Evolutionary conservation across 2,888 invertebrate genomes (phyloP).

Genomic region (Pheosia tremula): DNA sequence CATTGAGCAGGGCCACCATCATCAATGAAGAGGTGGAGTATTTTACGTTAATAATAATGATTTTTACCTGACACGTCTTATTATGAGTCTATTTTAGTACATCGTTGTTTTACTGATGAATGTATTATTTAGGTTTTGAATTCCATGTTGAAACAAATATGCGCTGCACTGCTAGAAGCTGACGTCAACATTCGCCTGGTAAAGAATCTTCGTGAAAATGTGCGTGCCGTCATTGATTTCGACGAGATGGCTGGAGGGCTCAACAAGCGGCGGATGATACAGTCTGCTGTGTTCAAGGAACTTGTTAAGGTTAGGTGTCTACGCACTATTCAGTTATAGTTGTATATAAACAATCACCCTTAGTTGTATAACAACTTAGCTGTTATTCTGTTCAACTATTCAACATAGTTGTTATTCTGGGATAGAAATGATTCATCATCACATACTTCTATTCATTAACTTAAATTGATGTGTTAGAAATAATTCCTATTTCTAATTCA

Average conservation of each 20-base stretch:
- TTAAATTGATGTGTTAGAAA: no score
- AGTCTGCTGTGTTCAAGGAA: constrained; percentile 99
- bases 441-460: no score
- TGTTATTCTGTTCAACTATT: no score
- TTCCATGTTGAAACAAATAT: constrained; percentile 99
- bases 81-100: background rate
- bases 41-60: constrained; percentile 1
- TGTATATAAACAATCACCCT: background rate
- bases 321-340: background rate
- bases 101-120: background rate
- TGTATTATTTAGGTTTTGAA: constrained; percentile 92
- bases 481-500: no score
- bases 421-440: no score
- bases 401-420: no score
- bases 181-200: constrained; percentile 98
- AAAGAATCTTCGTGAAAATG: constrained; percentile 98
- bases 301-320: constrained; percentile 91
- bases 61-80: background rate
- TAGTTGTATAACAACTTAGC: no score
- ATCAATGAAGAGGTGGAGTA: constrained; percentile 96
- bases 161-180: constrained; percentile 98
- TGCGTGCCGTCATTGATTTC: constrained; percentile 98
- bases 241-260: constrained; percentile 99
- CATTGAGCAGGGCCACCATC: constrained; percentile 98
- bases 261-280: constrained; percentile 99